Evolutionary conservation across 2,888 invertebrate species (phyloP).

Genomic region (Aporophyla lueneburgensis): DNA sequence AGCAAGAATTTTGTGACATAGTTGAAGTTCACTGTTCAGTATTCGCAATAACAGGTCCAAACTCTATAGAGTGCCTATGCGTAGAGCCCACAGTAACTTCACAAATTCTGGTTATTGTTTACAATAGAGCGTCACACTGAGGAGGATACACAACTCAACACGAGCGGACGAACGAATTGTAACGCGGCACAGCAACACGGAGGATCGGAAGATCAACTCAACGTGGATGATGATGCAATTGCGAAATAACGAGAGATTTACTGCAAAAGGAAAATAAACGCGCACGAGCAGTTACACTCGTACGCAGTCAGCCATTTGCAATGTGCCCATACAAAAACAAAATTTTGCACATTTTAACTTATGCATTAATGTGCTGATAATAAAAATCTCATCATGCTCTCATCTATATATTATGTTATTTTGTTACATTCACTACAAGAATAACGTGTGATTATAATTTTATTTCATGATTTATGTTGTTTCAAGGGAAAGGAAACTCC

Average conservation of each 20-base stretch:
- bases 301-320: background rate
- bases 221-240: background rate
- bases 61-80: no score
- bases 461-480: background rate
- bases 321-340: background rate
- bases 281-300: background rate
- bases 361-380: background rate
- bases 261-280: constrained; percentile 3
- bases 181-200: background rate
- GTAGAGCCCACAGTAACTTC: no score
- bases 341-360: background rate
- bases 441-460: background rate
- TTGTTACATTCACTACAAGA: background rate
- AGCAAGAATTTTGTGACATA: constrained; percentile 14
- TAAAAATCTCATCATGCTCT: background rate
- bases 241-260: background rate
- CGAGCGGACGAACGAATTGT: background rate
- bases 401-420: background rate
- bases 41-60: background rate
- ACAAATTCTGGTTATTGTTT: background rate
- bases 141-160: no score
- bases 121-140: no score
- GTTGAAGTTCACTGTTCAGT: constrained; percentile 11
- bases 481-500: no score
- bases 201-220: constrained; percentile 3